Evolutionary conservation across 2,797 vertebrate genomes (phyloP).

Genomic region (Lithobates sylvaticus): DNA sequence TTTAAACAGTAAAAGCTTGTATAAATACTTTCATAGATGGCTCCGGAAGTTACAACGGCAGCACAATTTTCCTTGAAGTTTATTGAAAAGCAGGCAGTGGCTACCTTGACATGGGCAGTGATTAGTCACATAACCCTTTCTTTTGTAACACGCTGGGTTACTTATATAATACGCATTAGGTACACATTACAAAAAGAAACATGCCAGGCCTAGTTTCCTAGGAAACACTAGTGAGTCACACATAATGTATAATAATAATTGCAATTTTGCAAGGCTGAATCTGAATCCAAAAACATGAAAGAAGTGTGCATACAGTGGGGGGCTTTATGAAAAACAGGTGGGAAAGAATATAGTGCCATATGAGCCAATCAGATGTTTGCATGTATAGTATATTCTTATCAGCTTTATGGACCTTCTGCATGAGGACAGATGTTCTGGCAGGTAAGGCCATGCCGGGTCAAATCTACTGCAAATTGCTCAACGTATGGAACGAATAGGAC

Average conservation of each 20-base stretch:
- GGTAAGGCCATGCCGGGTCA: no score
- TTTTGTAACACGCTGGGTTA: slow-evolving; percentile 21
- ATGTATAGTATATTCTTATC: no score
- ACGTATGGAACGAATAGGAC: no score
- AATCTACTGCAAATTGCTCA: no score
- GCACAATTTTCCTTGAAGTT: background rate
- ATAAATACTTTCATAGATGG: no score
- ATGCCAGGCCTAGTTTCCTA: slow-evolving; percentile 47
- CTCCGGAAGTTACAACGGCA: background rate
- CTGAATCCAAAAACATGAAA: background rate
- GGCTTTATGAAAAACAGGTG: background rate
- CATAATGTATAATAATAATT: slow-evolving; percentile 31
- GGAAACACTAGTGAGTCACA: slow-evolving; percentile 47
- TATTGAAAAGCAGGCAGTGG: background rate
- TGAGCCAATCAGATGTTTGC: no score
- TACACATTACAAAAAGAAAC: slow-evolving; percentile 22
- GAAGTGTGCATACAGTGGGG: background rate
- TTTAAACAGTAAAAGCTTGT: no score
- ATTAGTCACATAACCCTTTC: background rate
- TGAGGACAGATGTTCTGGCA: no score
- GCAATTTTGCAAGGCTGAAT: slow-evolving; percentile 29
- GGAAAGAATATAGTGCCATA: no score
- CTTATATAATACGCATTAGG: slow-evolving; percentile 38
- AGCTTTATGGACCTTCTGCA: no score
- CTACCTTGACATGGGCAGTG: slow-evolving; percentile 25